A percentile compares a stretch with the other conserved stretches of the same genome.
These are phyloP conservation scores for Gouania willdenowi DNA, from an alignment of 2,797 vertebrate genomes.

Conservation along the genomic window DNA sequence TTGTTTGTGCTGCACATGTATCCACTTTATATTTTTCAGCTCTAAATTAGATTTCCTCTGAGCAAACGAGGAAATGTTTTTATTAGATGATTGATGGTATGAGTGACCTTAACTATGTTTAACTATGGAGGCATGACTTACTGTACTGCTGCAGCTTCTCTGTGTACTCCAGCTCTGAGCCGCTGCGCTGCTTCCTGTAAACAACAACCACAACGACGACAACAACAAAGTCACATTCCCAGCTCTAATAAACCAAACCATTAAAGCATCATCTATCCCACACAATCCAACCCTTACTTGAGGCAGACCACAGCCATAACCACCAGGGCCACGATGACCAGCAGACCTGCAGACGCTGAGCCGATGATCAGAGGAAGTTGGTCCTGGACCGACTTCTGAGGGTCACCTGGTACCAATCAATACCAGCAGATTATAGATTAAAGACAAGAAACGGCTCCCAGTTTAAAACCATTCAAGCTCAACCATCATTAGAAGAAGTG, in stretches of 20 bases:
- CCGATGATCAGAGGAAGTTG: constrained; percentile 94
- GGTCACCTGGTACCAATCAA: constrained; percentile 78
- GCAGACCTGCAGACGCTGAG: constrained; percentile 87
- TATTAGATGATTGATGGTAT: constrained; percentile 63
- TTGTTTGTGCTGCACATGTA: not conserved
- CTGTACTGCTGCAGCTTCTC: constrained; percentile 98
- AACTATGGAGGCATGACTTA: constrained; percentile 74
- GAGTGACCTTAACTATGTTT: constrained; percentile 31
- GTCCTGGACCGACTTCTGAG: constrained; percentile 89
- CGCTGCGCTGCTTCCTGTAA: constrained; percentile 90
- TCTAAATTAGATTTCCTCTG: constrained; percentile 5
- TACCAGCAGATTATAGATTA: constrained; percentile 22
- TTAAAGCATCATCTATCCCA: constrained; percentile 14
- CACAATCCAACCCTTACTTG: constrained; percentile 81
- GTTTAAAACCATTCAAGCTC: constrained; percentile 43
- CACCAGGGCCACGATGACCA: constrained; percentile 90
- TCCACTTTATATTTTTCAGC: constrained; percentile 1
- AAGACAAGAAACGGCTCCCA: constrained; percentile 27
- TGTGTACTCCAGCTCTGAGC: constrained; percentile 91
- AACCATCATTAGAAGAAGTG: constrained; percentile 27
- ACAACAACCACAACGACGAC: constrained; percentile 48
- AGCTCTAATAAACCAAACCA: constrained; percentile 20
- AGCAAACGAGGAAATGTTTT: constrained; percentile 24
- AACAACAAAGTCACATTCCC: constrained; percentile 49
- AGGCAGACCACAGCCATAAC: constrained; percentile 94